Conservation (phyloP, 2,113 vertebrate species). For the Bettongia penicillata region DNA sequence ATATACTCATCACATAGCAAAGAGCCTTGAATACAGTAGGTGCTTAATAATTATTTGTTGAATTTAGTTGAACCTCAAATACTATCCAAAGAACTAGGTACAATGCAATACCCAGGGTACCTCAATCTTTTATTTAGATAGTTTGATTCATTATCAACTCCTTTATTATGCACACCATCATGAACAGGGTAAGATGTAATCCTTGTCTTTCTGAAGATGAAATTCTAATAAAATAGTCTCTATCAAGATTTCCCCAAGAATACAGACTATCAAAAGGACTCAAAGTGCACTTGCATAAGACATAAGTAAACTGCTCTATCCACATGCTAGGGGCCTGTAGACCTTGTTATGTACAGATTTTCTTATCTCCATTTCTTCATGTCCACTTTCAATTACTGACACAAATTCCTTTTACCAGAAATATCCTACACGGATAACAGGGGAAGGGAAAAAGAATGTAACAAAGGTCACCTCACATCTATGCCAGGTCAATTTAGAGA, state of each 20-base stretch:
- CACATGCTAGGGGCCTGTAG: not conserved
- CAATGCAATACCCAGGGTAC: not conserved
- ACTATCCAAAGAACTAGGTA: not conserved
- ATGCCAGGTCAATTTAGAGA: not conserved
- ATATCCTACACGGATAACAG: not conserved
- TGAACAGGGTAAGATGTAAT: not conserved
- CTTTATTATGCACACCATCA: not conserved
- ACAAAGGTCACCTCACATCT: not conserved
- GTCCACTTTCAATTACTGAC: not conserved
- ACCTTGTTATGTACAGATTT: not conserved
- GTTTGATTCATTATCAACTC: not conserved
- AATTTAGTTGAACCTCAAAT: not conserved
- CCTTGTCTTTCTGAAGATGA: not conserved
- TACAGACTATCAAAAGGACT: constrained; percentile 12
- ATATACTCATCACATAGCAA: not conserved
- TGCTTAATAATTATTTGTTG: not conserved
- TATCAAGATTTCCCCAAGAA: constrained; percentile 1
- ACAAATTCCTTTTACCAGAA: not conserved
- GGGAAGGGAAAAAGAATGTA: not conserved
- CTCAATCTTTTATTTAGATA: not conserved
- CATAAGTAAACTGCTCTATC: not conserved
- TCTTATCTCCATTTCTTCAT: not conserved
- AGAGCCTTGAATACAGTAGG: not conserved
- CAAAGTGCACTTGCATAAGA: not conserved
- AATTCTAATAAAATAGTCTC: constrained; percentile 21